Evolutionary conservation across 2,113 vertebrate species (phyloP), one percentile per base, ranked within the genome.

Genomic region (Engystomops pustulosus): DNA sequence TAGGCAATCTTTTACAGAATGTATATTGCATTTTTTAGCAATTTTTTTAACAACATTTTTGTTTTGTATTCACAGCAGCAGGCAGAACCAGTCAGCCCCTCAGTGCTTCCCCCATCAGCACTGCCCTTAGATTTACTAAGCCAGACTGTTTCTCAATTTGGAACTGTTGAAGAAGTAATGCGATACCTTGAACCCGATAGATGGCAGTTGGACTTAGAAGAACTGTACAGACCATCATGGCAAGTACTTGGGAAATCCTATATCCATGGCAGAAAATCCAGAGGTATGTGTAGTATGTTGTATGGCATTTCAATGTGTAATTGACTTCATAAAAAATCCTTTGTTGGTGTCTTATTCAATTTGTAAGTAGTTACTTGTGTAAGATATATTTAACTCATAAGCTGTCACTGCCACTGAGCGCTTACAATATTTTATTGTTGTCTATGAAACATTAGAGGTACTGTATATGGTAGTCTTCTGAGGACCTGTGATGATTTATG

Each of bases 141-240:
- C 60, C 95, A 96, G 0, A 93, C 94, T 0, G 94, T 99, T 4
- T 89, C 94, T 15, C 93, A 88, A 6, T 95, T 99, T 8, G 91
- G 93, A 81, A 98, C 97, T 0, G 90, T 99, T 90, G 98, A 99
- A 91, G 97, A 99, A 85, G 95, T 99, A n/a, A 96, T 99, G 91
- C 96, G 96, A 38, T 99, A 96, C 81, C 93, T 99, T 27, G 98
- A 99, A 87, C 98, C 98, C 0, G 98, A 99, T 4, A 91, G 95
- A 76, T 99, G 97, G 97, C 96, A 97, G 71, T 88, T 97, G 90
- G 98, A 99, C 88, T 93, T 99, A 90, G 97, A 99, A 74, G 97
- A 99, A 78, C 81, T 99, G 8, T 98, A 98, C 89, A 96, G 95
- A 89, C 96, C 98, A 72, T 90, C 95, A 0, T 98, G 96, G 97